Evolutionary conservation across 2,888 invertebrate species (phyloP), one percentile per base, ranked within the genome.

Genomic region (Diachrysia chrysitis): DNA sequence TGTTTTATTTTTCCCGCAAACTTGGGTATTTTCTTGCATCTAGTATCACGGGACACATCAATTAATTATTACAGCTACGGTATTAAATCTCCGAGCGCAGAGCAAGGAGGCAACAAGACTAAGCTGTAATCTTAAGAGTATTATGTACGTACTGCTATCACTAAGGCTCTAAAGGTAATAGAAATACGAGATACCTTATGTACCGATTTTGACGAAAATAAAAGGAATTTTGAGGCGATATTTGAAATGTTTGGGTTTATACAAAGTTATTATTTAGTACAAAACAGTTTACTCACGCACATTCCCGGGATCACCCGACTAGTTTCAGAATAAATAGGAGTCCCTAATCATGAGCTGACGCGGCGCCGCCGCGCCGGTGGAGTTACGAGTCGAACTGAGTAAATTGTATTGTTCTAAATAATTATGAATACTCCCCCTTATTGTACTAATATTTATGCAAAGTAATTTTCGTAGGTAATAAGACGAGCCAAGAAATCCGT

Each of bases 81-180:
- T 51, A 51, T 51, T 51, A 51, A 51, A 51, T 51, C 48, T 51
- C 48, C 12, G 48, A 12, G 48, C 48, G 48, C 48, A 51, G 48
- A 21, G 48, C 21, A 21, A 51, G 21, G 21, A 51, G 48, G 48
- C 48, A 19, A 51, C 48, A 21, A 21, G 48, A 51, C 21, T 51
- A 51, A 51, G 21, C 48, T 51, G 12, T 51, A 21, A 51, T 51
- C 48, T 21, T 51, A 51, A 51, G 48, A 51, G 48, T 51, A 21
- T 21, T 51, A 51, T 21, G 17, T 21, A 51, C 21, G 48, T 51
- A 51, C 48, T 48, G 48, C 14, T 12, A 51, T 51, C 19, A 19
- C 48, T 14, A 51, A 51, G 48, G 21, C 21, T 54, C 16, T 25
- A 12, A 53, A 23, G n/a, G 54, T n/a, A 23, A 23, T 25, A 23